Evolutionary conservation across 2,888 invertebrate species (phyloP).

Genomic region (Lasioglossum vierecki): DNA sequence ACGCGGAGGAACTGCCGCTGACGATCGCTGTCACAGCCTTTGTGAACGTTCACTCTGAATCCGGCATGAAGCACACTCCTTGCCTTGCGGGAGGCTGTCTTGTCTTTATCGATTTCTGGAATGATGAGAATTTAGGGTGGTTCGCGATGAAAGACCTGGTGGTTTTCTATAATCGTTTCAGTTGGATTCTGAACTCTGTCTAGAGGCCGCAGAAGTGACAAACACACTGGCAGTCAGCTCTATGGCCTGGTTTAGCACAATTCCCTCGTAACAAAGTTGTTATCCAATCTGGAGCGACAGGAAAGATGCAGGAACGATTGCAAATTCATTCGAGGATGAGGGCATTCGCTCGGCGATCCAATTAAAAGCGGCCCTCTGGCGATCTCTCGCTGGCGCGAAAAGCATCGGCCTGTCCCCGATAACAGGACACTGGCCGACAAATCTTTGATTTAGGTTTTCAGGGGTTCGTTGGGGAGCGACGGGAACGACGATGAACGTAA

Average conservation of each 20-base stretch:
- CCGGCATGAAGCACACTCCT: background rate
- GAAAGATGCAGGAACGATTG: background rate
- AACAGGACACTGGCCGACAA: conserved; percentile 27
- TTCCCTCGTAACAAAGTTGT: background rate
- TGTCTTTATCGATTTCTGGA: background rate
- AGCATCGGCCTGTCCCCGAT: background rate
- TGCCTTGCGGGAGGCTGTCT: background rate
- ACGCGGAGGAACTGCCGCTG: background rate
- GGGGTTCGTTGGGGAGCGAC: conserved; percentile 24
- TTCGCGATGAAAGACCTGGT: background rate
- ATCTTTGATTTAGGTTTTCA: conserved; percentile 42
- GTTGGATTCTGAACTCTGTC: background rate
- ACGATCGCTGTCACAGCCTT: background rate
- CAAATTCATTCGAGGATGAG: background rate
- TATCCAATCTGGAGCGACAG: background rate
- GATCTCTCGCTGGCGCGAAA: background rate
- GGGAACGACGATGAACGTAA: conserved; percentile 42
- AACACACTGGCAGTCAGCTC: background rate
- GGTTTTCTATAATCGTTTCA: background rate
- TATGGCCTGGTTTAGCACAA: background rate
- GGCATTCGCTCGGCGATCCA: background rate
- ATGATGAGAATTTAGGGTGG: background rate
- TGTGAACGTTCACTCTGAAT: background rate
- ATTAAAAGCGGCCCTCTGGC: conserved; percentile 14
- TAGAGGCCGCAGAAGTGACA: too few relatives aligned